Evolutionary conservation across 2,888 invertebrate genomes (phyloP).

Genomic region (Ophioninae sp.): DNA sequence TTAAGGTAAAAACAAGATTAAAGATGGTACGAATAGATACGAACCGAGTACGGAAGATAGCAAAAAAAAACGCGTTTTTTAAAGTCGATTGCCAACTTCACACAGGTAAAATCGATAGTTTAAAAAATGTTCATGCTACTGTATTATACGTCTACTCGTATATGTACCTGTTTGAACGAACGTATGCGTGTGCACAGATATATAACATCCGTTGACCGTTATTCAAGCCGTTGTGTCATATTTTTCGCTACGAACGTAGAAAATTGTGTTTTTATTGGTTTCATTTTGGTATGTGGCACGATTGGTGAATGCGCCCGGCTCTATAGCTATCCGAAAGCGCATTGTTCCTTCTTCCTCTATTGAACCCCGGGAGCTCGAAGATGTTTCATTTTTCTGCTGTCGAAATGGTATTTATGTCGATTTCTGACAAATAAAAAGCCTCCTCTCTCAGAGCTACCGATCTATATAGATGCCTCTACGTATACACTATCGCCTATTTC

Average conservation of each 20-base stretch:
- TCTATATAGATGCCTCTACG: neutral
- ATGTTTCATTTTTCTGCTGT: slow-evolving; percentile 25
- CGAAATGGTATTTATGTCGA: neutral
- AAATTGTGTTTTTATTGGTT: slow-evolving; percentile 72
- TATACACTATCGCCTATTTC: slow-evolving; percentile 67
- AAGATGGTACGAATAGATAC: too few species aligned
- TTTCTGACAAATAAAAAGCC: slow-evolving; percentile 4
- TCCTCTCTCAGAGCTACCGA: neutral
- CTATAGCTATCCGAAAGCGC: slow-evolving; percentile 28
- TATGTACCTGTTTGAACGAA: neutral
- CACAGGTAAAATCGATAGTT: neutral
- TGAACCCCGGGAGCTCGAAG: slow-evolving; percentile 6
- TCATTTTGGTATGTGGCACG: slow-evolving; percentile 60
- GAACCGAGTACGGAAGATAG: too few species aligned
- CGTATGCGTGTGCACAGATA: neutral
- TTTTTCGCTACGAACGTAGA: slow-evolving; percentile 55
- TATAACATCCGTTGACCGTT: slow-evolving; percentile 56
- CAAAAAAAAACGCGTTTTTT: too few species aligned
- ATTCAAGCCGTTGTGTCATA: slow-evolving; percentile 64
- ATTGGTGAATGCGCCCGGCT: slow-evolving; percentile 3
- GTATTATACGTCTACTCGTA: too few species aligned
- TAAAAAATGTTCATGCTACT: too few species aligned
- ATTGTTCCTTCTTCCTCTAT: neutral
- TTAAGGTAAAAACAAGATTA: too few species aligned
- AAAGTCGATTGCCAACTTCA: too few species aligned